Conservation (phyloP, 2,797 vertebrate species). For the Pseudomugil gertrudae region DNA sequence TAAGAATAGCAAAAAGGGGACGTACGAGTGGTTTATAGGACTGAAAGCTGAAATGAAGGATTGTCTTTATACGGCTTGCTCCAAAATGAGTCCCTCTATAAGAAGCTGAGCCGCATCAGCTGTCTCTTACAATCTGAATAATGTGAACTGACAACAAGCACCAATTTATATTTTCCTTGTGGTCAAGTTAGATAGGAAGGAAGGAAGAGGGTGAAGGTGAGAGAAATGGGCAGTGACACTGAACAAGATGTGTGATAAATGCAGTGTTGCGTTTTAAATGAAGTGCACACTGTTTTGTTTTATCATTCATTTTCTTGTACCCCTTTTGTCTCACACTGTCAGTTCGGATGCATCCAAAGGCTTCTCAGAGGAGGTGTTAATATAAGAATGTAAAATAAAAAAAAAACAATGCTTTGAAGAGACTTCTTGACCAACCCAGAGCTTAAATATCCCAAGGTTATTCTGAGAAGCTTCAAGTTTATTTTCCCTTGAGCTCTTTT, state of each 20-base stretch:
- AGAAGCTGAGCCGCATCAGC: slow-evolving; percentile 19
- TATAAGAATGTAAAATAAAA: neutral
- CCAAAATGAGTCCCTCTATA: neutral
- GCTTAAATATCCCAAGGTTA: neutral
- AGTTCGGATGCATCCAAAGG: neutral
- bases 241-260: neutral
- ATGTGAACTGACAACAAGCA: slow-evolving; percentile 18
- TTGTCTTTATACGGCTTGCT: slow-evolving; percentile 2
- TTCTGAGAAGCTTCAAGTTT: neutral
- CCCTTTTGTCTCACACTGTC: neutral
- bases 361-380: neutral
- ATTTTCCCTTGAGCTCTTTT: neutral
- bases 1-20: slow-evolving; percentile 5
- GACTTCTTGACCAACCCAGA: neutral
- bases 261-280: neutral
- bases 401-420: neutral
- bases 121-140: slow-evolving; percentile 16
- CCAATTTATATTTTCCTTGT: slow-evolving; percentile 2
- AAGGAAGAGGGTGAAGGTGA: slow-evolving; percentile 2
- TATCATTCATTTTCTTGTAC: neutral
- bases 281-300: neutral
- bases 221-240: neutral
- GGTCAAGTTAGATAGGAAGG: slow-evolving; percentile 20
- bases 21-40: slow-evolving; percentile 13
- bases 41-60: neutral